Base-by-base conservation (phyloP, 2,888 invertebrate genomes). In the Scaeva pyrastri region DNA sequence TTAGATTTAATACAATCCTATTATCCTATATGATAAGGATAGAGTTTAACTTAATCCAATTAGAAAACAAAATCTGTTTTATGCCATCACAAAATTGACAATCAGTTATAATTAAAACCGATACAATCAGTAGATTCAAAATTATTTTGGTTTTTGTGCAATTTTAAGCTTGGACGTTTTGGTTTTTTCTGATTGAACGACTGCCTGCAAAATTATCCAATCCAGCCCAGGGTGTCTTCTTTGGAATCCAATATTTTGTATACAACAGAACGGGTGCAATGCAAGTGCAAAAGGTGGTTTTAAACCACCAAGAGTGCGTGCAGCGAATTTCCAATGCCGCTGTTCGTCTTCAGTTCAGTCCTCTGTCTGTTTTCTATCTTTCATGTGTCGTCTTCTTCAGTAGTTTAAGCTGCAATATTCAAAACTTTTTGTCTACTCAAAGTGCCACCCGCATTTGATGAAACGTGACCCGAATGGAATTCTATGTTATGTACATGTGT, bases 361-460 rank as follows among this genome's bases (percentile, higher is more conserved):
- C 26, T 48, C 64, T 48, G 48, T 58, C 52, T 41, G 75, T 75
- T 26, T 41, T 70, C 19, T 41, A 75, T 71, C 60, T 45, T 52
- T 56, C 66, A 73, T 43, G 73, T 72, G 79, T 73, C 70, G 48
- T 55, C 36, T 48, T 70, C 16, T 52, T 43, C 31, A 19, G 31
- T 76, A 55, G 74, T 52, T 74, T 74, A 31, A 70, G 71, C 79
- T 77, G 55, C 64, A 62, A 72, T 72, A 72, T 48, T 73, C 60
- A 73, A 68, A 84, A 80, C 66, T 72, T 85, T 71, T 80, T 66
- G 60, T 68, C 80, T 76, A 31, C 39, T 68, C 39, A 68, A 74
- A 75, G 84, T 79, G 71, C 84, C 84, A 84, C 84, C 84, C 84
- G 84, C 71, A 78, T 74, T 74, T 56, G 56, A 16, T 64, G 21